Percentiles rank a stretch among this genome's conserved stretches.
These are phyloP conservation scores for Callimorpha dominula DNA, from an alignment of 2,888 invertebrate genomes.

Conservation along the genomic window DNA sequence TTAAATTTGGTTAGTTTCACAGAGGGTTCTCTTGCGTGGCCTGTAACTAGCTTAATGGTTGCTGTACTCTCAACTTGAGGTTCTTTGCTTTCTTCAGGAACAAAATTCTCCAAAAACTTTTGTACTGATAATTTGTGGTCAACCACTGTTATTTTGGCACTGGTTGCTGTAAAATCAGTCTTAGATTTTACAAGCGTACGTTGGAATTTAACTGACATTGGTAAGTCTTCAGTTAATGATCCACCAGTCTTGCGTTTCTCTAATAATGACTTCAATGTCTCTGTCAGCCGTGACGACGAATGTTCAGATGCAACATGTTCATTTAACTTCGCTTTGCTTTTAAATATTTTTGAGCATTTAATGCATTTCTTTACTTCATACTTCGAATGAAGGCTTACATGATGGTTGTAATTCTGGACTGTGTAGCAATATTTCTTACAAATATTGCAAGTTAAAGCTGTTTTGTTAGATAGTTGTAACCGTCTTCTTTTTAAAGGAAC, in stretches of 20 bases:
- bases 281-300: slow-evolving; percentile 68
- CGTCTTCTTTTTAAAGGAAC: neutral
- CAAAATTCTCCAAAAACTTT: slow-evolving; percentile 77
- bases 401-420: slow-evolving; percentile 75
- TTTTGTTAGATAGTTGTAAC: neutral
- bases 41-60: slow-evolving; percentile 50
- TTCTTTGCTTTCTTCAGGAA: slow-evolving; percentile 62
- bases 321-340: slow-evolving; percentile 58
- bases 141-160: slow-evolving; percentile 58
- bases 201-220: slow-evolving; percentile 53
- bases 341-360: slow-evolving; percentile 68
- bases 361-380: slow-evolving; percentile 67
- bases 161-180: slow-evolving; percentile 10
- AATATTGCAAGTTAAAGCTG: slow-evolving; percentile 60
- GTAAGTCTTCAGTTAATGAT: slow-evolving; percentile 32
- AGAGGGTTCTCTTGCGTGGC: slow-evolving; percentile 30
- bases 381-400: slow-evolving; percentile 68
- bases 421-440: slow-evolving; percentile 79
- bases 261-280: slow-evolving; percentile 71
- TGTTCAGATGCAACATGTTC: slow-evolving; percentile 66
- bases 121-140: slow-evolving; percentile 64
- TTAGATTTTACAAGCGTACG: slow-evolving; percentile 65
- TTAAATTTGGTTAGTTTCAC: slow-evolving; percentile 70
- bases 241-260: slow-evolving; percentile 62
- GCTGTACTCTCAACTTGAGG: slow-evolving; percentile 37